phyloP scores from a whole-genome alignment of 2,797 vertebrate genomes.

The Anisognathus igniventris region DNA sequence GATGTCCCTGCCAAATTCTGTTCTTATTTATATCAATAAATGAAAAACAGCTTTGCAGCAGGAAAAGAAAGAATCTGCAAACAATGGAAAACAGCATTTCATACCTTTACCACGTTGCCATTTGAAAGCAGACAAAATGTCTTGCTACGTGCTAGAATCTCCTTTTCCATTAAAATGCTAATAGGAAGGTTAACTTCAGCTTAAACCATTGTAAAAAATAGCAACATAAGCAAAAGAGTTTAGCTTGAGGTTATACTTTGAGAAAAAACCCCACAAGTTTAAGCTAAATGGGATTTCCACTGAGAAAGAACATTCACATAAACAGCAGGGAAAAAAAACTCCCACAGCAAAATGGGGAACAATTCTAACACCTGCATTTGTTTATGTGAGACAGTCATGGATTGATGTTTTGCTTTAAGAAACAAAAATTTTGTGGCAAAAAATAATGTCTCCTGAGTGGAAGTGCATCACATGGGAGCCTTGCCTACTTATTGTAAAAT shows the following conservation, averaged over 20 bases:
- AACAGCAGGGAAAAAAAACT: not conserved
- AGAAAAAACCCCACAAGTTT: not conserved
- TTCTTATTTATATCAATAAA: conserved; percentile 22
- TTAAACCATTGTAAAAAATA: conserved; percentile 35
- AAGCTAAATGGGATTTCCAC: conserved; percentile 43
- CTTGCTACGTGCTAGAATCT: conserved; percentile 29
- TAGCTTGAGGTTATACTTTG: conserved; percentile 57
- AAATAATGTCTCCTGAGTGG: not conserved
- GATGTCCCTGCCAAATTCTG: not conserved
- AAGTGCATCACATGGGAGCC: not conserved
- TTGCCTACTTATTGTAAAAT: not conserved
- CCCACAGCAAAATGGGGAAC: not conserved
- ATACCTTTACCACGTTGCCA: conserved; percentile 39
- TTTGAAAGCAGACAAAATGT: conserved; percentile 63
- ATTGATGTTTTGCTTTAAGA: not conserved
- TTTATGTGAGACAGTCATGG: not conserved
- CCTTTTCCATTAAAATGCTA: conserved; percentile 72
- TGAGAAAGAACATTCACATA: conserved; percentile 32
- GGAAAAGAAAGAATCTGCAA: conserved; percentile 37
- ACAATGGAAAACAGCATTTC: conserved; percentile 39
- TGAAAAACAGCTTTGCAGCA: not conserved
- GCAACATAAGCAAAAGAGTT: conserved; percentile 39
- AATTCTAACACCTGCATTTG: not conserved
- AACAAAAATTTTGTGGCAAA: not conserved
- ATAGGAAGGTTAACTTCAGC: conserved; percentile 67